These are phyloP conservation scores for Myrmecobius fasciatus DNA, from an alignment of 2,113 vertebrate genomes.

Conservation along the genomic window DNA sequence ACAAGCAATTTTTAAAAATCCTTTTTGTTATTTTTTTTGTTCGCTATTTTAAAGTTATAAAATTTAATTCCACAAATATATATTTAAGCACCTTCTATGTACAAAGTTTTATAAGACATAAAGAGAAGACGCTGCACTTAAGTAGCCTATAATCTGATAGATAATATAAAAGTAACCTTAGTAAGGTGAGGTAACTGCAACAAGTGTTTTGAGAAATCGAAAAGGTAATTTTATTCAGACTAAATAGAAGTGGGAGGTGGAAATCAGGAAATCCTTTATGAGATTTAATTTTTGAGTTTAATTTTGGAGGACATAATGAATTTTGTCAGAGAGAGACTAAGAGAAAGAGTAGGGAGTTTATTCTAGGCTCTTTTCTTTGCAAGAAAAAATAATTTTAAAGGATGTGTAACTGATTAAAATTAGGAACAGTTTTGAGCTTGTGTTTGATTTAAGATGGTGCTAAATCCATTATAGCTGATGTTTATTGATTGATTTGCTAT, in stretches of 20 bases:
- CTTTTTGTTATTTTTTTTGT: constrained; percentile 39
- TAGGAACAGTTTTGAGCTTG: not conserved
- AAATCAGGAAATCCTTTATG: not conserved
- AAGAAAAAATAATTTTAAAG: not conserved
- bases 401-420: not conserved
- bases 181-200: too few relatives aligned
- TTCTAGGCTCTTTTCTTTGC: not conserved
- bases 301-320: not conserved
- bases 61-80: not conserved
- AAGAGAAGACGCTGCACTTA: not conserved
- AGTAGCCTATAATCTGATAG: not conserved
- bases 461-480: not conserved
- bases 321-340: not conserved
- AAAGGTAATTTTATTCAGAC: not conserved
- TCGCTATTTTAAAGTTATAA: constrained; percentile 38
- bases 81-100: not conserved
- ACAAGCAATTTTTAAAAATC: not conserved
- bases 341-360: not conserved
- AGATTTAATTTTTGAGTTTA: not conserved
- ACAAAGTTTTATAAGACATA: not conserved
- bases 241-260: too few relatives aligned
- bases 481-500: not conserved
- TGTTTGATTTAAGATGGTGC: not conserved
- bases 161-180: not conserved
- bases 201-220: not conserved